Evolutionary conservation across 2,888 invertebrate species (phyloP).

Genomic region (Phengaris arion): DNA sequence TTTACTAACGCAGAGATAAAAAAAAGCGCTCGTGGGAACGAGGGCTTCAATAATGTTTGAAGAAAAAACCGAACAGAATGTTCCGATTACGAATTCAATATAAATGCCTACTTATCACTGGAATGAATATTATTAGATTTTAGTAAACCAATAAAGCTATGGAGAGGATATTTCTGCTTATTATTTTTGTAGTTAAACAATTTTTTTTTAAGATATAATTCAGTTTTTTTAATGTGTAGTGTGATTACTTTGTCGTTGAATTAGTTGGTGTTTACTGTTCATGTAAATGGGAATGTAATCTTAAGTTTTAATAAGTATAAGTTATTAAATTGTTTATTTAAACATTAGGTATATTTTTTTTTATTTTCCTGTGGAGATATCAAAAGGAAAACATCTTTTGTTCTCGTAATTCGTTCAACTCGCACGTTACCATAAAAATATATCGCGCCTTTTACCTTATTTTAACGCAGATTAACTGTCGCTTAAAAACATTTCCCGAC

Average conservation of each 20-base stretch:
- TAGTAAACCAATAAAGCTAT: constrained; percentile 54
- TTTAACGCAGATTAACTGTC: neutral
- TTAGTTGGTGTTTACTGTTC: no score
- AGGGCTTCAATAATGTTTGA: constrained; percentile 19
- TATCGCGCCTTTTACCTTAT: neutral
- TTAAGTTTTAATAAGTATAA: no score
- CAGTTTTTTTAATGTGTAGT: no score
- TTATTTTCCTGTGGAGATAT: neutral
- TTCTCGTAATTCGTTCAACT: neutral
- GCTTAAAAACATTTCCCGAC: neutral
- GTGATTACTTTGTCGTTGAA: no score
- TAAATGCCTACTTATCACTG: constrained; percentile 62
- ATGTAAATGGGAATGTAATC: no score
- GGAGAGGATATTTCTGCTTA: constrained; percentile 42
- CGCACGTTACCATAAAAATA: neutral
- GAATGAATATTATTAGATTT: constrained; percentile 73
- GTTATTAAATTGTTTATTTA: no score
- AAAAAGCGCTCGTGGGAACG: no score
- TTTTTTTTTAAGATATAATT: neutral
- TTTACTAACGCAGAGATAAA: no score
- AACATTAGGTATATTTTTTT: neutral
- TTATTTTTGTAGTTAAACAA: constrained; percentile 29
- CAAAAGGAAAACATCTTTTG: neutral
- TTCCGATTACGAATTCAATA: constrained; percentile 50
- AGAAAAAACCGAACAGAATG: constrained; percentile 30